Conservation (phyloP, 2,113 vertebrate genomes). For the Prochilodus magdalenae region DNA sequence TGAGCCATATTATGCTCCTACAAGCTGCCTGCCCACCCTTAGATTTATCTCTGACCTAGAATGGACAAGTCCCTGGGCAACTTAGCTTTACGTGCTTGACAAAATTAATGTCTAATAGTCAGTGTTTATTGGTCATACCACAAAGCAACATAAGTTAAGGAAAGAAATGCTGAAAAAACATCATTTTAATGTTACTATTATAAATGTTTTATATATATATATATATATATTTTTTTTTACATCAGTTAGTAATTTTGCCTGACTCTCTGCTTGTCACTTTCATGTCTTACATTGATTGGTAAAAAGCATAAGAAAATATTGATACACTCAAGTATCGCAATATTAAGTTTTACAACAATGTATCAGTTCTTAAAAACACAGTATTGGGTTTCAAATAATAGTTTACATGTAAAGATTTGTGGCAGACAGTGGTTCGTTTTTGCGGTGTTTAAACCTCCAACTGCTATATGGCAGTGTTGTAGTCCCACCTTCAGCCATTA, state of each 20-base stretch:
- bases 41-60: neutral
- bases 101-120: neutral
- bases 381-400: no score
- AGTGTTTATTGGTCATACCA: neutral
- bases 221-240: no score
- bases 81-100: neutral
- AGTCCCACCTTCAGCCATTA: no score
- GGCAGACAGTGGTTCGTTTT: no score
- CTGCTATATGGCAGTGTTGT: no score
- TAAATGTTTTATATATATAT: neutral
- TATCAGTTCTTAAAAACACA: no score
- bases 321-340: no score
- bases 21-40: neutral
- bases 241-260: neutral
- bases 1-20: slow-evolving; percentile 5
- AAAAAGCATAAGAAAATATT: neutral
- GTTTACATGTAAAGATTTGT: no score
- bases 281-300: neutral
- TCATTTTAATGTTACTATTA: no score
- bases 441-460: no score
- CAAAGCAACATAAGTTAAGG: neutral
- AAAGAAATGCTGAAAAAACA: neutral
- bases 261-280: neutral
- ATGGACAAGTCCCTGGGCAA: neutral
- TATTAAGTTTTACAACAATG: no score